Evolutionary conservation across 1,140 invertebrate genomes (phyloP), one percentile per base, ranked within the genome.

Genomic region (Drosophila ercepeae): DNA sequence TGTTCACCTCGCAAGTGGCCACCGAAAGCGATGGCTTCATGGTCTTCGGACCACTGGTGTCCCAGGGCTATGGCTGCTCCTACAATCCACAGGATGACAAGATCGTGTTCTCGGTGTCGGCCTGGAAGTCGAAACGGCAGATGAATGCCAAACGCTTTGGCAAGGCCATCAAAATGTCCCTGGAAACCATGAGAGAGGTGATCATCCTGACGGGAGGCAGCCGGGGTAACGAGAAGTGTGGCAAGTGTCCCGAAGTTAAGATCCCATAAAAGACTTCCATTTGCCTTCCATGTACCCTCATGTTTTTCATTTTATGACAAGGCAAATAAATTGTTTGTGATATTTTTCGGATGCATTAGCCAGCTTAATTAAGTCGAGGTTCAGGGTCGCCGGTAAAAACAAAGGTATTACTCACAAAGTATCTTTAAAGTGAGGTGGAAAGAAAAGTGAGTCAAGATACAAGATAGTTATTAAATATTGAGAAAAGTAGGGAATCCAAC

Each of bases 1-100:
- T 98, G 21, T 97, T 96, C 14, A 97, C 97, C 21, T 97, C 97
- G 95, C 88, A 96, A 94, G 95, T 97, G 45, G 94, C 95, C 25
- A 94, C 94, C 36, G 93, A 93, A 68, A 93, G 94, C 89, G 93
- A 95, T 65, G 94, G 94, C 3, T 96, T 97, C 75, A 96, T 97
- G 95, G 95, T 94, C 71, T 97, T 95, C 89, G 96, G 95, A 8
- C 96, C 96, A 2, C 90, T 96, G 1, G 94, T 94, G 9, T 90
- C 92, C 6, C 93, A 97, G 86, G 96, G 96, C 7, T 97, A 97
- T 86, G 96, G 94, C 3, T 96, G 95, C 76, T 97, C 96, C 90
- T 97, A 98, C 89, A 97, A 97, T 92, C 96, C 96, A 1, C 92
- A 95, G 45, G 91, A 93, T 1, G 90, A 93, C 63, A 94, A 95